Evolutionary conservation across 2,113 vertebrate species (phyloP), one percentile per base, ranked within the genome.

Genomic region (Ictalurus punctatus): DNA sequence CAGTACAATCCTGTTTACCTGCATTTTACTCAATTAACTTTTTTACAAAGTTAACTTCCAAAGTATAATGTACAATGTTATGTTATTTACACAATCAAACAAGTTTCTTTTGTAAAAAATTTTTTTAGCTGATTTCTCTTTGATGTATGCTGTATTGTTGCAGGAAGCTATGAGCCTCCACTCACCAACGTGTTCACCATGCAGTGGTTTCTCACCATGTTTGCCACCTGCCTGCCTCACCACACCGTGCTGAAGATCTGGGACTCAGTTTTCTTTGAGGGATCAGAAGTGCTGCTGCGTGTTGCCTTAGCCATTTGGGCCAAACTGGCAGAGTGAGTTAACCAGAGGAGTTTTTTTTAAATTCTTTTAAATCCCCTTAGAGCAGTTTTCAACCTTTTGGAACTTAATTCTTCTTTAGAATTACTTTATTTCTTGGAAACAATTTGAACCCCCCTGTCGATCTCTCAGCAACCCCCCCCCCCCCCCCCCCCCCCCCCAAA

Each of bases 161-260:
- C 95, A 99, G 98, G 98, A 85, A 98, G 97, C 91, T 99, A 99
- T 0, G 98, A 99, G 92, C 98, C 98, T 27, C 98, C 98, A 0
- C 96, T 99, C 58, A 99, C 98, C 88, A 99, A 99, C 73, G 98
- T 99, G 76, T 99, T 99, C 96, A 99, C 98, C 1, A 99, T 99
- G 98, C 98, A 99, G 92, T 99, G 98, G 98, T 99, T 99, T 94
- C 96, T 99, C 89, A 99, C 98, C n/a, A 97, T 99, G 89, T 99
- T 99, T 86, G 98, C 98, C 83, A 99, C 98, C 19, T 99, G 98
- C 91, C 96, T 99, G 87, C 98, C 98, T n/a, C 97, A 98, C 52
- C 96, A 97, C 86, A 98, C 97, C 0, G 98, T 99, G 91, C 94
- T 99, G 88, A 98, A 99, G 95, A 99, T 99, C 92, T 99, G 98